These are phyloP conservation scores for Macropis europaea DNA, from an alignment of 2,888 invertebrate species.

Conservation along the genomic window DNA sequence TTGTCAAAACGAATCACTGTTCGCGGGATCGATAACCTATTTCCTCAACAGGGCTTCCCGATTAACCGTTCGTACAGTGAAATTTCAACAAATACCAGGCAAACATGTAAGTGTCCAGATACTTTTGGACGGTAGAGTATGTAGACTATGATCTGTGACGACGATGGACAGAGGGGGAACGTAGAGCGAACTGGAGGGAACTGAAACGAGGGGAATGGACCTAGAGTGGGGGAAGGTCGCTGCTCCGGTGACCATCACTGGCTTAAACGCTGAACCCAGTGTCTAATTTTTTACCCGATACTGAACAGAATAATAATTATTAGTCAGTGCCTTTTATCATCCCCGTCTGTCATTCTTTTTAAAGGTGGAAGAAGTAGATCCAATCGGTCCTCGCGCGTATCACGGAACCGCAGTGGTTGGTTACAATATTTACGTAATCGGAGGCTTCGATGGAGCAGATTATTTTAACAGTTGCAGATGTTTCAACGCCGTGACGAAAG, in stretches of 20 bases:
- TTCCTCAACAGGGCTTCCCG: slow-evolving; percentile 72
- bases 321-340: too few relatives aligned
- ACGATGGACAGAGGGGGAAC: too few relatives aligned
- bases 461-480: slow-evolving; percentile 93
- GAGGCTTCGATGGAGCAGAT: slow-evolving; percentile 95
- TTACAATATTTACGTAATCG: slow-evolving; percentile 92
- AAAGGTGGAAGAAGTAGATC: slow-evolving; percentile 88
- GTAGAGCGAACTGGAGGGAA: too few relatives aligned
- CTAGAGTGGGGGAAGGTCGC: too few relatives aligned
- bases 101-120: too few relatives aligned
- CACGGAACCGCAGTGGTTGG: slow-evolving; percentile 96
- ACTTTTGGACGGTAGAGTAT: too few relatives aligned
- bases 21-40: slow-evolving; percentile 77
- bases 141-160: too few relatives aligned
- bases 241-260: too few relatives aligned
- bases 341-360: slow-evolving; percentile 23
- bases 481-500: slow-evolving; percentile 91
- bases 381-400: slow-evolving; percentile 92
- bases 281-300: too few relatives aligned
- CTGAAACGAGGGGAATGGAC: too few relatives aligned
- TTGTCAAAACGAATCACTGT: slow-evolving; percentile 70
- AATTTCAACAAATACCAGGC: slow-evolving; percentile 46
- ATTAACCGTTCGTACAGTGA: slow-evolving; percentile 61
- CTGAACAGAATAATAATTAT: too few relatives aligned
- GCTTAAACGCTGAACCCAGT: too few relatives aligned